Evolutionary conservation across 2,888 invertebrate species (phyloP), one percentile per base, ranked within the genome.

Genomic region (Pocota personata): DNA sequence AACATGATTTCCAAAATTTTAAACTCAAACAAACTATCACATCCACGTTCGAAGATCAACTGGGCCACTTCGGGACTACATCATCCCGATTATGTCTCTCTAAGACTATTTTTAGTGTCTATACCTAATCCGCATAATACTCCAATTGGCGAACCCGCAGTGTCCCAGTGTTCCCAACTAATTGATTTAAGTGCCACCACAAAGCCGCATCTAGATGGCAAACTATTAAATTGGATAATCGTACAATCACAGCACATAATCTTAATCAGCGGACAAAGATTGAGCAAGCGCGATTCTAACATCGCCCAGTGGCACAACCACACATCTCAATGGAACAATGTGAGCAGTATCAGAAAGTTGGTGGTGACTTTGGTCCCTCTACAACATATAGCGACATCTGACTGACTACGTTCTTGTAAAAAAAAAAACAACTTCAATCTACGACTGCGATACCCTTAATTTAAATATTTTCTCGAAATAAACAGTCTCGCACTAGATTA

Each of bases 171-270:
- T 10, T 46, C n/a, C 48, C 12, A 72, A 37, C 37, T 57, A 67
- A 82, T 86, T 82, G 66, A 50, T 27, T 82, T 21, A 86, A 73
- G 73, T 79, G 58, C 67, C 67, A 82, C 46, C 52, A 72, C 58
- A 77, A 82, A 72, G 60, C 77, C 43, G 58, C 60, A 82, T 67
- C 40, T 86, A 86, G 86, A 82, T 82, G 82, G 60, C 75, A 76
- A 75, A 71, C 46, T 75, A 50, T 66, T 84, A 60, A 86, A 86
- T 86, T 86, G 82, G 77, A 80, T 86, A 86, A 86, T 80, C 55
- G 48, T 40, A 75, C 80, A 80, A 80, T 77, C 60, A 67, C 55
- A 60, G 30, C 60, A 76, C 55, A 72, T 55, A 82, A 62, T 86
- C 86, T 77, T 72, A 86, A 82, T 77, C 72, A 66, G 40, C 14